Evolutionary conservation across 2,113 vertebrate species (phyloP).

Genomic region (Candoia aspera): DNA sequence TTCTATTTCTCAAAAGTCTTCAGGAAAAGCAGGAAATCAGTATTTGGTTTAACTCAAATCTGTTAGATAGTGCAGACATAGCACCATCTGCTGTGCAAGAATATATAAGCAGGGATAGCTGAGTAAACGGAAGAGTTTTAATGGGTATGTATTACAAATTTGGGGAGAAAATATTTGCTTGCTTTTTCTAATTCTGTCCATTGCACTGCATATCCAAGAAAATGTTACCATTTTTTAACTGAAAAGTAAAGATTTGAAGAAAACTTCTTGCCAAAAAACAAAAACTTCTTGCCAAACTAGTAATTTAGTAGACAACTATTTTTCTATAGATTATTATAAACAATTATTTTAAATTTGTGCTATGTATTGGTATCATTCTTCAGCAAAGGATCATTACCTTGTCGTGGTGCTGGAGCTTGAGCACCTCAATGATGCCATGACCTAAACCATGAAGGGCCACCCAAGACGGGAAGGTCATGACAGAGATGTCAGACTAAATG

Average conservation of each 20-base stretch:
- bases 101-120: background rate
- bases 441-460: too few species aligned
- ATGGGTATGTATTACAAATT: background rate
- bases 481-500: too few species aligned
- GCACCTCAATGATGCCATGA: too few species aligned
- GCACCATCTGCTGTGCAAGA: slow-evolving; percentile 26
- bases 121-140: background rate
- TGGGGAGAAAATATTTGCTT: background rate
- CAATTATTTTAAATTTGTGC: background rate
- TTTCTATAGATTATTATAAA: background rate
- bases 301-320: background rate
- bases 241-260: background rate
- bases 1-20: background rate
- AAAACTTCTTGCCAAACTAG: background rate
- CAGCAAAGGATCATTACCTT: too few species aligned
- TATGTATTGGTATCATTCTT: background rate
- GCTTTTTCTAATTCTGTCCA: background rate
- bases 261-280: too few species aligned
- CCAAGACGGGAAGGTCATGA: too few species aligned
- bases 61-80: background rate
- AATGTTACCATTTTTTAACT: background rate
- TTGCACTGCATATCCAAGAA: background rate
- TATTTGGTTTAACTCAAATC: background rate
- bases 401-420: too few species aligned
- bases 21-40: background rate